Conservation (phyloP, 2,113 vertebrate species). For the Anoplopoma fimbria region DNA sequence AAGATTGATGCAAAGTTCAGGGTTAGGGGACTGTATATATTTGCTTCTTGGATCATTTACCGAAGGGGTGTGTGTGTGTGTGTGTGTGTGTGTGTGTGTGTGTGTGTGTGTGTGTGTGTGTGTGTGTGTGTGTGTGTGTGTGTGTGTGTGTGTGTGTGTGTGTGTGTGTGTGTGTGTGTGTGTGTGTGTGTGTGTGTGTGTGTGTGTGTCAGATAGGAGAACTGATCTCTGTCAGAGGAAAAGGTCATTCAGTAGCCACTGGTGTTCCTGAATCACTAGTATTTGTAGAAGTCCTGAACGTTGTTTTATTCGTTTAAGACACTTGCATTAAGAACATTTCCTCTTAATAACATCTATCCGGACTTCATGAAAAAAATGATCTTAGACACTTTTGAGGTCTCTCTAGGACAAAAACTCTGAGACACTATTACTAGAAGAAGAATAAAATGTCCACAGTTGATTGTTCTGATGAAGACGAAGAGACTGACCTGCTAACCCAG, state of each 20-base stretch:
- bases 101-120: conserved; percentile 33
- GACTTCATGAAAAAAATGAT: background rate
- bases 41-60: conserved; percentile 75
- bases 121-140: conserved; percentile 32
- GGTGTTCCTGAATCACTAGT: conserved; percentile 7
- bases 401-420: too few species aligned
- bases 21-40: conserved; percentile 85
- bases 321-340: background rate
- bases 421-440: background rate
- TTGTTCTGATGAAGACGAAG: conserved; percentile 16
- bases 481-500: conserved; percentile 78
- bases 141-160: conserved; percentile 37
- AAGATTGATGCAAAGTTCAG: conserved; percentile 99
- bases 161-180: conserved; percentile 32
- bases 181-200: conserved; percentile 32
- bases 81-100: conserved; percentile 31
- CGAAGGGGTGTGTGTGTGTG: conserved; percentile 31
- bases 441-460: background rate
- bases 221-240: conserved; percentile 71
- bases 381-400: too few species aligned
- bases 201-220: conserved; percentile 58
- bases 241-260: conserved; percentile 64
- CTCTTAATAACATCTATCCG: background rate
- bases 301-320: background rate
- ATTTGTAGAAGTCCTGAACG: background rate